Base-by-base conservation (phyloP, 2,888 invertebrate species). In the Amphipyra berbera region DNA sequence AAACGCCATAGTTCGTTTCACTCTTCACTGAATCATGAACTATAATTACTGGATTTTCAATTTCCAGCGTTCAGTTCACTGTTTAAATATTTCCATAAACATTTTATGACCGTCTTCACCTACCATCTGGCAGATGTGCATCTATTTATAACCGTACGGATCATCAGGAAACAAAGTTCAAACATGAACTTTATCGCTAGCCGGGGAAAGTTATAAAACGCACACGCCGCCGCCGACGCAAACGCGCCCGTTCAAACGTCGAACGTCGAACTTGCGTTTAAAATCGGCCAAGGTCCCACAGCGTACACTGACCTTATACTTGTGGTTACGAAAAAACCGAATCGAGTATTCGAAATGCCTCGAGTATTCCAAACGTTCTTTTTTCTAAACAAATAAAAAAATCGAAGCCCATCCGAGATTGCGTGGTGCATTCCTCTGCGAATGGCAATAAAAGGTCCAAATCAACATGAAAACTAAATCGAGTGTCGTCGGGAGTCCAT, bases 261-360 rank as follows among this genome's bases (percentile, higher is more conserved):
- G 92, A 89, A 82, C 93, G 82, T 88, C 90, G 93, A 94, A 93
- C 93, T 87, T 88, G 85, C 80, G 87, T 89, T 90, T 88, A 88
- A 94, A 94, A 90, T 94, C 94, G 94, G 94, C 94, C 94, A 94
- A 94, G 94, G 94, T 93, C 91, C 85, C 81, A 48, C 64, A 83
- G 77, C 73, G 94, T 90, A 86, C 88, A 86, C 74, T 88, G 91
- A 93, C 91, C 93, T 84, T 79, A 80, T 74, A 68, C 60, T 60
- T 82, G 72, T 73, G 76, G 61, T 82, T 76, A 80, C 74, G 78
- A 83, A 85, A 79, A 82, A 82, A 76, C 63, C 56, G 54, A 77
- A 76, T 53, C 76, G 73, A 81, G 68, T 76, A 80, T 79, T 74
- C 72, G 54, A 79, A 76, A 78, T 73, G 64, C 70, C 67, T 72